Conservation (phyloP, 1,140 invertebrate genomes). For the Philotrypesis tridentata region DNA sequence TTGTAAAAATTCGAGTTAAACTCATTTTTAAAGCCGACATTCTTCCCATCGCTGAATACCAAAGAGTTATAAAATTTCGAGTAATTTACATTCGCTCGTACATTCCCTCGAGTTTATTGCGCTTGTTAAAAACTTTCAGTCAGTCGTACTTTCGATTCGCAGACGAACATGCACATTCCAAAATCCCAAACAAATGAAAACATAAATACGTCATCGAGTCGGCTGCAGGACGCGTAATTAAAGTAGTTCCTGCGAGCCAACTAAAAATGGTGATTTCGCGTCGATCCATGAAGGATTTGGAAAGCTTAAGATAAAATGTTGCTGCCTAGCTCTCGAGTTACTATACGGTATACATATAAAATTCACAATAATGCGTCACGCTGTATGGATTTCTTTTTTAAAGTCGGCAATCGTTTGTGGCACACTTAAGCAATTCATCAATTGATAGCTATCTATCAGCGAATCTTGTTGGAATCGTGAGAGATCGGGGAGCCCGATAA, state of each 20-base stretch:
- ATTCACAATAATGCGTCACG: constrained; percentile 27
- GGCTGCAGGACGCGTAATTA: constrained; percentile 43
- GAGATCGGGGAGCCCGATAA: constrained; percentile 47
- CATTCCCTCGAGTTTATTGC: not conserved
- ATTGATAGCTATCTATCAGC: constrained; percentile 46
- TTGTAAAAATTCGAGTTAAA: not conserved
- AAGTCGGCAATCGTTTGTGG: constrained; percentile 51
- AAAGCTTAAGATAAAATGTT: constrained; percentile 23
- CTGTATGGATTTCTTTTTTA: constrained; percentile 10
- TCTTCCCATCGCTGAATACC: not conserved
- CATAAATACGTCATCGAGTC: constrained; percentile 25
- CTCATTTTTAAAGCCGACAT: not conserved
- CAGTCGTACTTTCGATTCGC: not conserved
- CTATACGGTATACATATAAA: not conserved
- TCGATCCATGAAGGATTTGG: not conserved
- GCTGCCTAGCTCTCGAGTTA: not conserved
- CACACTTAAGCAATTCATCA: constrained; percentile 53
- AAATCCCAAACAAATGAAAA: constrained; percentile 32
- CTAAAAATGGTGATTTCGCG: constrained; percentile 33
- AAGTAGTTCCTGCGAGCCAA: constrained; percentile 33
- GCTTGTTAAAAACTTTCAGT: not conserved
- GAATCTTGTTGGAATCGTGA: constrained; percentile 53
- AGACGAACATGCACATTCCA: not conserved
- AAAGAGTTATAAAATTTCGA: not conserved
- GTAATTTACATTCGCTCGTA: not conserved